Conservation (phyloP, 2,888 invertebrate genomes). For the Agrochola lychnidis region DNA sequence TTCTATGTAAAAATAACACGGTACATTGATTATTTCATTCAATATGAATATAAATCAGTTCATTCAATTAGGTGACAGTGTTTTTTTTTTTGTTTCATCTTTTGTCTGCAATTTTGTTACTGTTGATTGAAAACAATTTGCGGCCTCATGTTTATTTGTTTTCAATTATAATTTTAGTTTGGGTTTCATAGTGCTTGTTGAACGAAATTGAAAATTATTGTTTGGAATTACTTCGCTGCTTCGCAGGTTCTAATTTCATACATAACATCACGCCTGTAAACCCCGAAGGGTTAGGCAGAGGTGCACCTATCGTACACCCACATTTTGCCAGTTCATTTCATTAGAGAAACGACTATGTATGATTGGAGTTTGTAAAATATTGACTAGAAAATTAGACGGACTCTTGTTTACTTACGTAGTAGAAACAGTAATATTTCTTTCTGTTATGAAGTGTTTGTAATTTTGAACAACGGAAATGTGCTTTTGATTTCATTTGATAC, state of each 20-base stretch:
- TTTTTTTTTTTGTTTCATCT: slow-evolving; percentile 25
- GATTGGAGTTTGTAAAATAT: neutral
- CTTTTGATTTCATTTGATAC: neutral
- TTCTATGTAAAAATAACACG: slow-evolving; percentile 70
- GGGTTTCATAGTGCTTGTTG: neutral
- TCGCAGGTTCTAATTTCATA: neutral
- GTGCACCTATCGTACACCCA: too few relatives aligned
- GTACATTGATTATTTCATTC: slow-evolving; percentile 54
- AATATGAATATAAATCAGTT: slow-evolving; percentile 54
- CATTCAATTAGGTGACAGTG: slow-evolving; percentile 32
- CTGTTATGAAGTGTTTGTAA: neutral
- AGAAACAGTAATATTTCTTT: neutral
- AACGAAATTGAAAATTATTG: slow-evolving; percentile 11
- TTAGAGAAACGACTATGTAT: neutral
- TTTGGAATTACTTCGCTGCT: neutral
- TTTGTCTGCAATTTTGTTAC: slow-evolving; percentile 11
- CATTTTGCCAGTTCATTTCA: too few relatives aligned
- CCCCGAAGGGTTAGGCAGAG: too few relatives aligned
- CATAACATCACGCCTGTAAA: too few relatives aligned
- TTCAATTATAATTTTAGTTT: slow-evolving; percentile 40
- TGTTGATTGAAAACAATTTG: slow-evolving; percentile 27
- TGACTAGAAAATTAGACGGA: neutral
- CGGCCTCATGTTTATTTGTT: slow-evolving; percentile 31
- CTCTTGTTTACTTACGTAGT: too few relatives aligned
- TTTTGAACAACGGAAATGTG: neutral